These are phyloP conservation scores for Monoplex corrugatus DNA, from an alignment of 2,888 invertebrate genomes.

Conservation along the genomic window DNA sequence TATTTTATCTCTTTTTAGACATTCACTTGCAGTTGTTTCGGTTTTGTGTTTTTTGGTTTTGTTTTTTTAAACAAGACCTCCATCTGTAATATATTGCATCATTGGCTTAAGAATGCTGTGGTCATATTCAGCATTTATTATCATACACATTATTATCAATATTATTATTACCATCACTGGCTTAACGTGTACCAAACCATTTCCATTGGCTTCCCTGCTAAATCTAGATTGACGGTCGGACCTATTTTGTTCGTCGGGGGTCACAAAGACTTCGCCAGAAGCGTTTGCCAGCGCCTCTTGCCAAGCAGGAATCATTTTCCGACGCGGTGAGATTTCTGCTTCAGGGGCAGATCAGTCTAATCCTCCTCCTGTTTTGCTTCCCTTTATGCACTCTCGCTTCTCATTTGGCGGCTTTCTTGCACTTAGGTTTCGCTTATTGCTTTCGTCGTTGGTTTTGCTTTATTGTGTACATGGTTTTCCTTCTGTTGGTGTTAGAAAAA, in stretches of 20 bases:
- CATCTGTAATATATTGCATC: background rate
- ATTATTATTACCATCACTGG: background rate
- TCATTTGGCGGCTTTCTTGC: background rate
- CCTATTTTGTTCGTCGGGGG: conserved; percentile 65
- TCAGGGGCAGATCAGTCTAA: conserved; percentile 5
- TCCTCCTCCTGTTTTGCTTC: conserved; percentile 27
- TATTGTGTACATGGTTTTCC: background rate
- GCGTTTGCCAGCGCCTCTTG: conserved; percentile 75
- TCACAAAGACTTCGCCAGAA: conserved; percentile 63
- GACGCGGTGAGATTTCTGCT: conserved; percentile 72
- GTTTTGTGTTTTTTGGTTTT: no score
- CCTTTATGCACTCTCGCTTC: background rate
- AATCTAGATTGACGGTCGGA: conserved; percentile 54
- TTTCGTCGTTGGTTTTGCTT: no score
- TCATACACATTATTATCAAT: background rate
- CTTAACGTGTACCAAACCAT: conserved; percentile 6
- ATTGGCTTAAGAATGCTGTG: background rate
- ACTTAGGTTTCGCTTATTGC: background rate
- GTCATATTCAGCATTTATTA: background rate
- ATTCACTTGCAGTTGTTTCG: background rate
- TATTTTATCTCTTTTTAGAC: background rate
- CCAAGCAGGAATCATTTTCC: conserved; percentile 79
- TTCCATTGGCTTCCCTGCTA: conserved; percentile 30
- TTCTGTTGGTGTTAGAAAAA: background rate
- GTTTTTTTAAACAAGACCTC: background rate